Evolutionary conservation across 2,888 invertebrate genomes (phyloP).

Genomic region (Unio pictorum): DNA sequence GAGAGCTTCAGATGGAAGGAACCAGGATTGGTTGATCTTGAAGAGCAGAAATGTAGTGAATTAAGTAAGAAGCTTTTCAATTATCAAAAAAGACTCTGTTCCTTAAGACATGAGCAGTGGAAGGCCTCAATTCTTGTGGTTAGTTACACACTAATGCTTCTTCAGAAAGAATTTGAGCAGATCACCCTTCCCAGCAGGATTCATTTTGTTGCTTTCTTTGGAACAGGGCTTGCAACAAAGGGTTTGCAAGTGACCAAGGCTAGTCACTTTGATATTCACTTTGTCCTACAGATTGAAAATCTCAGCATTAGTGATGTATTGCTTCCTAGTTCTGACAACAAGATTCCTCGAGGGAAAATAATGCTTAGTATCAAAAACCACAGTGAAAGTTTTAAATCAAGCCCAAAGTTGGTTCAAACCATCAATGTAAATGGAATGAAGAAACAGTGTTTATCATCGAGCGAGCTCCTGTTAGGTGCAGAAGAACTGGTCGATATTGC

Average conservation of each 20-base stretch:
- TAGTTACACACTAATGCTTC: slow-evolving; percentile 46
- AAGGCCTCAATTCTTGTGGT: slow-evolving; percentile 42
- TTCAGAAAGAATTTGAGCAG: slow-evolving; percentile 42
- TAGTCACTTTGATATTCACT: slow-evolving; percentile 50
- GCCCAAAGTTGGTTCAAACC: slow-evolving; percentile 8
- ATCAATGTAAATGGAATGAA: slow-evolving; percentile 1
- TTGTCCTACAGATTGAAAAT: slow-evolving; percentile 38
- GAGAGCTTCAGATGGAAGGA: too few species aligned
- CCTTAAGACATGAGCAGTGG: slow-evolving; percentile 39
- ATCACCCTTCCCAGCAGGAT: slow-evolving; percentile 23
- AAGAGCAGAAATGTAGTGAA: too few species aligned
- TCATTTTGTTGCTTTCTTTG: slow-evolving; percentile 39
- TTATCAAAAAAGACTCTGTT: slow-evolving; percentile 45
- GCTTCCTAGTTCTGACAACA: slow-evolving; percentile 22
- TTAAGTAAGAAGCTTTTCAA: slow-evolving; percentile 26
- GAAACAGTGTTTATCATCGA: slow-evolving; percentile 32
- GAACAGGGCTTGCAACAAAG: slow-evolving; percentile 48
- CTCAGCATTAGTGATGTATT: slow-evolving; percentile 27
- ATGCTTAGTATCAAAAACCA: slow-evolving; percentile 33
- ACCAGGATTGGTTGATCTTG: too few species aligned
- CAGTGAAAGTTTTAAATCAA: neutral
- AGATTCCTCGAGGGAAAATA: slow-evolving; percentile 49
- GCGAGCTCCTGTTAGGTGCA: slow-evolving; percentile 29
- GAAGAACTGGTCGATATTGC: slow-evolving; percentile 44
- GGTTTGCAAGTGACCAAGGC: slow-evolving; percentile 40